Conservation (phyloP, 2,113 vertebrate genomes). For the Limnothrissa miodon region DNA sequence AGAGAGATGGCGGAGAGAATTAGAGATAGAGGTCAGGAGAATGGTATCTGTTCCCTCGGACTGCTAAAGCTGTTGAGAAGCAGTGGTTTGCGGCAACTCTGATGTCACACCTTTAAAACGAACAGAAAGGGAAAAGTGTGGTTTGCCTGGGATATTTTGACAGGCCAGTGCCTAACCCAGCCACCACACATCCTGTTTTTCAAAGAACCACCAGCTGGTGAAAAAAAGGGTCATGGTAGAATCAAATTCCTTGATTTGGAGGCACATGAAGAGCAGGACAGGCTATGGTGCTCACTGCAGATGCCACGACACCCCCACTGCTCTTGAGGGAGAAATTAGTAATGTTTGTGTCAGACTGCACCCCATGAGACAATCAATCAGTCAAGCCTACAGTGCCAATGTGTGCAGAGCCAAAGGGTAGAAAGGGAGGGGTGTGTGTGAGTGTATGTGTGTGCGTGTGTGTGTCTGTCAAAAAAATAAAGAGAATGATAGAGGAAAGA, state of each 20-base stretch:
- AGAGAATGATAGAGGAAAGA: not conserved
- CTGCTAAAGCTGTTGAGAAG: not conserved
- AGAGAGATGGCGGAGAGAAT: conserved; percentile 15
- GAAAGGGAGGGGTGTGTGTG: not conserved
- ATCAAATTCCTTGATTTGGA: not conserved
- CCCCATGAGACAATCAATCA: not conserved
- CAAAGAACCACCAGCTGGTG: not conserved
- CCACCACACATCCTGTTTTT: not conserved
- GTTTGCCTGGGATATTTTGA: conserved; percentile 5
- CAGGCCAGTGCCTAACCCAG: not conserved
- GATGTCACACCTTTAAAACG: not conserved
- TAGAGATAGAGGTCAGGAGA: conserved; percentile 32
- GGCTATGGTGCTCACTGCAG: not conserved
- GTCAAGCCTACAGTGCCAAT: not conserved
- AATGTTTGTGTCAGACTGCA: not conserved
- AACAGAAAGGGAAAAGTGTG: not conserved
- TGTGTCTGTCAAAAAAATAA: conserved; percentile 21
- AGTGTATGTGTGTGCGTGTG: not conserved
- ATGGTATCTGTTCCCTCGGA: not conserved
- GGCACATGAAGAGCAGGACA: not conserved
- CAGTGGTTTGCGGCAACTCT: not conserved
- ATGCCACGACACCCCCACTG: not conserved
- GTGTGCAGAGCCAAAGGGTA: not conserved
- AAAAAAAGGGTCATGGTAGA: not conserved
- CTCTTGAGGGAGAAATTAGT: not conserved